Evolutionary conservation across 2,888 invertebrate species (phyloP), one percentile per base, ranked within the genome.

Genomic region (Clistopyga incitator): DNA sequence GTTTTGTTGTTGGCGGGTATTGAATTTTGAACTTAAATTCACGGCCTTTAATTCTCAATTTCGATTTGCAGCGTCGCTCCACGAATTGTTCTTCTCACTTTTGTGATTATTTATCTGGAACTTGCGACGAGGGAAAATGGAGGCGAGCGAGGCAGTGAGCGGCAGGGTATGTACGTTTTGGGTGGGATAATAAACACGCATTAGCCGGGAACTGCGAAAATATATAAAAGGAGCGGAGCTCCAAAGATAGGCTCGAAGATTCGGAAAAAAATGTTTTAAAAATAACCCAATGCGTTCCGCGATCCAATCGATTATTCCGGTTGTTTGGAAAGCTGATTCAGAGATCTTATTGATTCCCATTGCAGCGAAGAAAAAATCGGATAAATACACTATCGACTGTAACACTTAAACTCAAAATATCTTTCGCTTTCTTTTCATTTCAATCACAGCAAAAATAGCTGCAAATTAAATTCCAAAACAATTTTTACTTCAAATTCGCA

Each of bases 151-250:
- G 13, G 23, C 6, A 11, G 54, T 23, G 29, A 25, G 29, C 59
- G 59, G 59, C 59, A 29, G 29, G n/a, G 6, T 29, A 34, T 11
- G 34, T 34, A 61, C 34, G 15, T 34, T 34, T 61, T 61, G n/a
- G 59, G 34, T 25, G 59, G 34, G 34, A 61, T 34, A 59, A 59
- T 59, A 59, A 59, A 59, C 59, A 59, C 59, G n/a, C 59, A 61
- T 61, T 61, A 61, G 34, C 34, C 59, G 34, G 25, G 34, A 61
- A 61, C 59, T 61, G 59, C 34, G 6, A 61, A 61, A 61, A 61
- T 34, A 61, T 61, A 61, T 61, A 61, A n/a, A n/a, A 29, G 13
- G 8, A 61, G 10, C 8, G 59, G 6, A n/a, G n/a, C 18, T 61
- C 29, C 59, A 15, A 8, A 61, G 34, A 61, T 61, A 61, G 18